Evolutionary conservation across 2,797 vertebrate species (phyloP), one percentile per base, ranked within the genome.

Genomic region (Psittacula echo): DNA sequence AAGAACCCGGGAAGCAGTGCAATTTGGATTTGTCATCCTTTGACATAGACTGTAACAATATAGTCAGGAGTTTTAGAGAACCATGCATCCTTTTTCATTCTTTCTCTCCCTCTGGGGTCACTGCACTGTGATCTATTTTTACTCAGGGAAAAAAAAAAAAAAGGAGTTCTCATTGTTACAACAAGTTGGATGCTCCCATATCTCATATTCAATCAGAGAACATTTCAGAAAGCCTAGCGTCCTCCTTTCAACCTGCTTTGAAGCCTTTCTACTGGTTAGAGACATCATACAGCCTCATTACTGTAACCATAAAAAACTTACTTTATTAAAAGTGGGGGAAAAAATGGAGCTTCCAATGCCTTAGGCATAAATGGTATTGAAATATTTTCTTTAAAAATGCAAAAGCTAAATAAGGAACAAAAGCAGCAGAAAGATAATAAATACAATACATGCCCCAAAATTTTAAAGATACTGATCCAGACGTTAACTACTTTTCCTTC

Each of bases 91-190:
- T 89, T 90, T 96, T 90, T 87, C 58, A 70, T 93, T 93, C 89
- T 94, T 91, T 72, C 79, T 95, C 78, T 93, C 88, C 77, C 93
- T 93, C 71, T 87, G 71, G 74, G 87, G 72, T 96, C 75, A 93
- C 47, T 81, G 66, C 87, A 77, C 77, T 93, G 50, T 91, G 85
- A 85, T 96, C 87, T 97, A 93, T 93, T 97, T 97, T 97, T 95
- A 95, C 62, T 86, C 26, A 65, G 74, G 16, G 5, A 2, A 72
- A 80, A 87, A 65, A 96, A 95, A 96, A 79, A 80, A 95, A 87
- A 61, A 37, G 7, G 94, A 84, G n/a, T 92, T 97, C 94, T 87
- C 88, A 86, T 96, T 97, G 93, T 96, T 91, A 96, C 96, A 98
- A 93, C 42, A 95, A 96, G 86, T 75, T 65, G 82, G 86, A 93